These are phyloP conservation scores for Tinea pellionella DNA, from an alignment of 2,888 invertebrate genomes.

Conservation along the genomic window DNA sequence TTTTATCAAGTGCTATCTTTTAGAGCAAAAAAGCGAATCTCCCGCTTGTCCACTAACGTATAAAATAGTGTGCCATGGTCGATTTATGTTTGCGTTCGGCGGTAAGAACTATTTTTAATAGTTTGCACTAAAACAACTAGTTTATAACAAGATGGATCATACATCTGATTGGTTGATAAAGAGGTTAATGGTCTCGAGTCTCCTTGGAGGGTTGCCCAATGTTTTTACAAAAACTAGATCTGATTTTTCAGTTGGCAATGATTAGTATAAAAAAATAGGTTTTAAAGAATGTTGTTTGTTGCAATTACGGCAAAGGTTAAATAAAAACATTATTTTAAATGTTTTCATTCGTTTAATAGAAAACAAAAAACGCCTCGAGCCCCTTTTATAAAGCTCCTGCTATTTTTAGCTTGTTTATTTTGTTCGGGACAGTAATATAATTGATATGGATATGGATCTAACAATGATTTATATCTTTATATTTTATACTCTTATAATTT, in stretches of 20 bases:
- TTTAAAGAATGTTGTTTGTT: background rate
- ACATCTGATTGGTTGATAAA: slow-evolving; percentile 16
- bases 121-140: background rate
- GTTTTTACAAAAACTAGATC: slow-evolving; percentile 21
- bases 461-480: no score
- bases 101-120: slow-evolving; percentile 1
- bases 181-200: slow-evolving; percentile 19
- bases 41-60: slow-evolving; percentile 24
- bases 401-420: background rate
- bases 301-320: background rate
- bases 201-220: slow-evolving; percentile 10
- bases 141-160: slow-evolving; percentile 2
- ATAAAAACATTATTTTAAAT: background rate
- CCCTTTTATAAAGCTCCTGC: background rate
- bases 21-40: slow-evolving; percentile 23
- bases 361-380: background rate
- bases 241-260: background rate
- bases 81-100: slow-evolving; percentile 23
- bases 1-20: slow-evolving; percentile 32
- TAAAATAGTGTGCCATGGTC: slow-evolving; percentile 26
- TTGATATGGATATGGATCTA: no score
- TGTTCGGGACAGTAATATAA: background rate
- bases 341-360: background rate
- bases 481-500: no score
- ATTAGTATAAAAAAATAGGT: background rate